These are phyloP conservation scores for Hoplostethus atlanticus DNA, from an alignment of 2,797 vertebrate genomes.

Conservation along the genomic window DNA sequence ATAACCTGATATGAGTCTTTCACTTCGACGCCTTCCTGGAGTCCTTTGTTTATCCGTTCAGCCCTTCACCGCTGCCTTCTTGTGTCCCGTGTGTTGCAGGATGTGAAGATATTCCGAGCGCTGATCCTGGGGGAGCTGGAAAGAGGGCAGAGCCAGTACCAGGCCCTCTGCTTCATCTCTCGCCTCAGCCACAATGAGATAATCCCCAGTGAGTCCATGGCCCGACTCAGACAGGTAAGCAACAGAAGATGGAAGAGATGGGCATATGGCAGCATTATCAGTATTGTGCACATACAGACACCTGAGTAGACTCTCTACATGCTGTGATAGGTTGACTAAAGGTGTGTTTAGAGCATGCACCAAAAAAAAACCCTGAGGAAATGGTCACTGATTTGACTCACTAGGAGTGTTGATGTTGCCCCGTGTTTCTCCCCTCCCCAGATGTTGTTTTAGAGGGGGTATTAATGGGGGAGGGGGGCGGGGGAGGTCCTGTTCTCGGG, in stretches of 20 bases:
- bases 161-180: conserved; percentile 94
- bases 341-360: no score
- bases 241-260: background rate
- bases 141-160: conserved; percentile 96
- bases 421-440: background rate
- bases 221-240: conserved; percentile 94
- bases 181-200: conserved; percentile 94
- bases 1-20: conserved; percentile 38
- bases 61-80: conserved; percentile 27
- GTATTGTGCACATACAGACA: background rate
- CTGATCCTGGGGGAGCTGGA: conserved; percentile 97
- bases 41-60: conserved; percentile 42
- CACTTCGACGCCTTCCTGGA: conserved; percentile 30
- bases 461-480: background rate
- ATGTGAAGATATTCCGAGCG: conserved; percentile 97
- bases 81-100: conserved; percentile 77
- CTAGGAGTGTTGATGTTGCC: background rate
- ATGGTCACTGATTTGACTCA: background rate
- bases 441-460: background rate
- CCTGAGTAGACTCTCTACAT: background rate
- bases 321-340: no score
- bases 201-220: conserved; percentile 98
- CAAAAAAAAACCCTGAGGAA: background rate
- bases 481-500: background rate
- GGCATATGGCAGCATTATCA: background rate